phyloP scores from a whole-genome alignment of 2,797 vertebrate species.

The Sebastes iracundus region DNA sequence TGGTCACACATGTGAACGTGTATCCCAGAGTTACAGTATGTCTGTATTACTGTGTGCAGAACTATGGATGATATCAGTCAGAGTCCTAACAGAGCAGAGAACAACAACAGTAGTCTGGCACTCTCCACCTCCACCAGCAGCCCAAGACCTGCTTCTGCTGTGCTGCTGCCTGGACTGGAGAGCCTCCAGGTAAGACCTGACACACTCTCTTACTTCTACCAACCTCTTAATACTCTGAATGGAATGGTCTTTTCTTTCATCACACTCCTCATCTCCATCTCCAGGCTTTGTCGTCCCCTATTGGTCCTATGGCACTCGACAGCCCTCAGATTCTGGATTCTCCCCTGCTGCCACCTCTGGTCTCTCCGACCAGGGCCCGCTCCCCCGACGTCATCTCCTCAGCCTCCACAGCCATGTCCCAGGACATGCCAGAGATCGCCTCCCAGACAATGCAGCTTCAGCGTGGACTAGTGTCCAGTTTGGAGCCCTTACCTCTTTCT shows the following conservation, averaged over 20 bases:
- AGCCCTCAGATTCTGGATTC: slow-evolving; percentile 87
- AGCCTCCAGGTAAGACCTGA: slow-evolving; percentile 82
- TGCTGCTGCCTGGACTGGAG: slow-evolving; percentile 90
- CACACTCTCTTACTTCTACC: neutral
- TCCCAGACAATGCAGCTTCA: slow-evolving; percentile 90
- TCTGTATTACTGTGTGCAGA: slow-evolving; percentile 73
- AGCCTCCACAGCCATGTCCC: slow-evolving; percentile 94
- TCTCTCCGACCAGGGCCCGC: slow-evolving; percentile 92
- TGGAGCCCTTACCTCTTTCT: slow-evolving; percentile 76
- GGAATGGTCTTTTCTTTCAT: neutral
- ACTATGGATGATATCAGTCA: slow-evolving; percentile 88
- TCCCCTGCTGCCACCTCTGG: slow-evolving; percentile 87
- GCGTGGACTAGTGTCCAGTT: slow-evolving; percentile 55
- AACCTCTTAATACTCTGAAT: neutral
- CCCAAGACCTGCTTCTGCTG: slow-evolving; percentile 85
- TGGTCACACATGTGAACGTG: neutral
- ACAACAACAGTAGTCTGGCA: slow-evolving; percentile 69
- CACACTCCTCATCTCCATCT: neutral
- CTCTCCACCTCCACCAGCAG: slow-evolving; percentile 80
- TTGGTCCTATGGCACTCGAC: slow-evolving; percentile 83
- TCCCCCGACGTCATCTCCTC: slow-evolving; percentile 98
- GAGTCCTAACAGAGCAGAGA: slow-evolving; percentile 88
- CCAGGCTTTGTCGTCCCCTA: slow-evolving; percentile 76
- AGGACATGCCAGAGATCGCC: slow-evolving; percentile 97
- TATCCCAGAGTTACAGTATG: neutral